Evolutionary conservation across 2,888 invertebrate species (phyloP), one percentile per base, ranked within the genome.

Genomic region (Campoplex nolae): DNA sequence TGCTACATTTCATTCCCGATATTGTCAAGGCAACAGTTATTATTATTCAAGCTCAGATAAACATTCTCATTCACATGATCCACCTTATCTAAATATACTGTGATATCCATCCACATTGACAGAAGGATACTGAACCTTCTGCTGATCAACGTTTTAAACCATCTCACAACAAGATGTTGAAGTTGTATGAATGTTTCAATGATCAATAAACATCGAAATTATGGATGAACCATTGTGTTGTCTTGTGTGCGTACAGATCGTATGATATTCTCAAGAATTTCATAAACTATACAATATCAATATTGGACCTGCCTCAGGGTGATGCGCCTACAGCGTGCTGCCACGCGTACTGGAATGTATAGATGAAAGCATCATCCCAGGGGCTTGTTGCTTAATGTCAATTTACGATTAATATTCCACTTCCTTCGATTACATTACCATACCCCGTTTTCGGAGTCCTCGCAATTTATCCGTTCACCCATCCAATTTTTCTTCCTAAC

Each of bases 251-350:
- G 9, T 7, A 32, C 28, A 38, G 32, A 56, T 23, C 16, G 45
- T 18, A 73, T 56, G 23, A 58, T 74, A 81, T 77, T 77, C 38
- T 38, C n/a, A 77, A 67, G 77, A 84, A 80, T 70, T 82, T 73
- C 54, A 38, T n/a, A 65, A 76, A 76, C 45, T 16, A 76, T 38
- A n/a, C 32, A n/a, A 42, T 48, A 28, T 35, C 77, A 77, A 58
- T 77, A 74, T 80, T 48, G 73, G n/a, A 48, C 28, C 32, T 28
- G 8, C n/a, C n/a, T 13, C 45, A 42, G 71, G 42, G 73, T 45
- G 56, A 51, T 32, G 51, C 80, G 84, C 86, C 86, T 81, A 62
- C 38, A 68, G 73, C 58, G 13, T 48, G 73, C 67, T 81, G 81
- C 84, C 80, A 54, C 42, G 16, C 32, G 45, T 77, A 68, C 84